Evolutionary conservation across 23 tunicate species (phyloP), one percentile per base, ranked within the genome.

Genomic region (Halocynthia aurantium): DNA sequence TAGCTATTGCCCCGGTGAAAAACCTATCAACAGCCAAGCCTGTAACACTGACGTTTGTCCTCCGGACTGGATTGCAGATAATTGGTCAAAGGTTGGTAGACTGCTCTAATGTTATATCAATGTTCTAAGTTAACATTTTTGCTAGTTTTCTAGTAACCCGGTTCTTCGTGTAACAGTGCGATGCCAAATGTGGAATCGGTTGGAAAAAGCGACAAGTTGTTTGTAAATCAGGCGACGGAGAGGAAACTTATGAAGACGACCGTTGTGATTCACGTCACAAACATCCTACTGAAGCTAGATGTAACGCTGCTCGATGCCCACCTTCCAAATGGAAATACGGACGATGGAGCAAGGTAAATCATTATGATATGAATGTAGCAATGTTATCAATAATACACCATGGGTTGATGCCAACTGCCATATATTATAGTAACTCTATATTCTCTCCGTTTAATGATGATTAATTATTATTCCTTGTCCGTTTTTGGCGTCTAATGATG

Each of bases 21-120:
- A 71, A 72, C 92, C 93, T 6, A 53, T 18, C 17, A 50, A 82
- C 21, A 76, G 79, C 50, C 77, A 82, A 44, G 62, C 74, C n/a
- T 96, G 99, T 80, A 90, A 86, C 80, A 61, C 67, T 7, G 86
- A 82, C 0, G 68, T 80, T 53, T 96, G 99, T 67, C 96, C 99
- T 17, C 84, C 99, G 19, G 82, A 60, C 52, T 96, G 99, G 99
- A 52, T 52, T 49, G 67, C 91, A 5, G 75, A 80, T 15, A 51
- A 63, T 7, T 95, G 99, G 99, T 64, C 85, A 57, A 63, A 75
- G 82, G 98, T 92, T 75, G 80, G 90, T 75, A 49, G 44, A 31
- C 44, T 31, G 44, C 44, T 4, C 44, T 31, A 31, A 31, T 31
- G 1, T 31, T 31, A 31, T 31, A 31, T 31, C 44, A 31, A 31